Evolutionary conservation across 2,888 invertebrate genomes (phyloP).

Genomic region (Noctua fimbriata): DNA sequence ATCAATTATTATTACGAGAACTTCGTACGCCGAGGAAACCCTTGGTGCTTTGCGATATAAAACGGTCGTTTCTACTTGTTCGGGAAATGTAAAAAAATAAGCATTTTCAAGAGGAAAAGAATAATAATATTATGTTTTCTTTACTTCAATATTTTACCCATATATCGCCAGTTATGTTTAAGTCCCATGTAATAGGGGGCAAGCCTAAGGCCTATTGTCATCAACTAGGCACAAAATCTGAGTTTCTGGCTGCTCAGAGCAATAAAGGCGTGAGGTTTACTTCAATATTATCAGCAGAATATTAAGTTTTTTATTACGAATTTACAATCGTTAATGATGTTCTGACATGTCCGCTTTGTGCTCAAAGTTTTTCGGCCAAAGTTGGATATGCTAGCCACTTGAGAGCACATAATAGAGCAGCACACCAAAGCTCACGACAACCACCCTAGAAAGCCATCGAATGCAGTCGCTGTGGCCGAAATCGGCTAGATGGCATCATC

Average conservation of each 20-base stretch:
- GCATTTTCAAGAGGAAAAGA: neutral
- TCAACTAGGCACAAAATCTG: neutral
- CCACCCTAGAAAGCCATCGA: no score
- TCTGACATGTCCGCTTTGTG: no score
- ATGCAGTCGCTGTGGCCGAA: no score
- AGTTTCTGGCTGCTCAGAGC: neutral
- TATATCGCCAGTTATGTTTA: neutral
- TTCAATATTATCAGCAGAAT: neutral
- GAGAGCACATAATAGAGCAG: no score
- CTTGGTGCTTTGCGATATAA: neutral
- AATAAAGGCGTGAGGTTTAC: neutral
- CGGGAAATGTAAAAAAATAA: neutral
- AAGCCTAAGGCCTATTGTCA: neutral
- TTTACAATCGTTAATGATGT: no score
- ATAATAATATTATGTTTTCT: neutral
- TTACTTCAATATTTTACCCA: neutral
- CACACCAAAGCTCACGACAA: no score
- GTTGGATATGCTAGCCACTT: no score
- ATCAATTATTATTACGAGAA: constrained; percentile 28
- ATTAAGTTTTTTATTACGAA: neutral
- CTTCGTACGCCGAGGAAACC: constrained; percentile 12
- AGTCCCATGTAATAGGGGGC: neutral
- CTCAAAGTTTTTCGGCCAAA: no score
- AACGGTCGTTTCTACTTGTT: neutral
- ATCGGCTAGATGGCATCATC: no score